Evolutionary conservation across 64 coral and sea anemone genomes (phyloP), one percentile per base, ranked within the genome.

Genomic region (Platygyra sinensis): DNA sequence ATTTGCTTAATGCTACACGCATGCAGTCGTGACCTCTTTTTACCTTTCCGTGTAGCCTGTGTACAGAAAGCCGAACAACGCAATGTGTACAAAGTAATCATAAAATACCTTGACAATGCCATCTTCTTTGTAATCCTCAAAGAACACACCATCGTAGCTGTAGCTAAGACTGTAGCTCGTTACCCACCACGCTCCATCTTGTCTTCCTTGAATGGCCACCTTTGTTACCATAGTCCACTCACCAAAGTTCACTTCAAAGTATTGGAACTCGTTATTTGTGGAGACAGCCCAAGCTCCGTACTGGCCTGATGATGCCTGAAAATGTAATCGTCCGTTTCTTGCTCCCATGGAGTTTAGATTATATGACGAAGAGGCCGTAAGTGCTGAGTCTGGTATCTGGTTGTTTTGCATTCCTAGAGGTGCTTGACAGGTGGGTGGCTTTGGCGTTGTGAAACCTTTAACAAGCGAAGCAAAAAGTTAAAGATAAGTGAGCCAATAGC

Each of bases 161-260:
- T 72, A 90, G 15, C 60, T 69, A 19, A 90, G 88, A 50, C 27
- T 50, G 39, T 90, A 90, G 20, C 54, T 82, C 15, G 59, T 90
- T 0, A 77, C 74, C 88, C 88, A 90, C 64, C 63, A 71, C 9
- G 9, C 51, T 11, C 29, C 22, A 10, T 90, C 88, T 71, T 90
- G 88, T 62, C 88, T 77, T n/a, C 88, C 88, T 82, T 90, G 88
- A 3, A 78, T 90, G 8, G 77, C 88, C 1, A 90, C 77, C 30
- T 77, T 75, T 10, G 77, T 71, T 11, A 90, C 27, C 10, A 54
- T 17, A 50, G 65, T 73, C 76, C 75, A 78, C 19, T 80, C 51
- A 71, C 69, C 75, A 20, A 90, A 90, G 62, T 82, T 65, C 4
- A 90, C 88, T 77, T 90, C 52, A 51, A 73, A 51, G 18, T 31